Percentiles rank a stretch among this genome's conserved stretches.
Evolutionary conservation across 2,113 vertebrate species (phyloP).

Genomic region (Chamaetylas fuelleborni): DNA sequence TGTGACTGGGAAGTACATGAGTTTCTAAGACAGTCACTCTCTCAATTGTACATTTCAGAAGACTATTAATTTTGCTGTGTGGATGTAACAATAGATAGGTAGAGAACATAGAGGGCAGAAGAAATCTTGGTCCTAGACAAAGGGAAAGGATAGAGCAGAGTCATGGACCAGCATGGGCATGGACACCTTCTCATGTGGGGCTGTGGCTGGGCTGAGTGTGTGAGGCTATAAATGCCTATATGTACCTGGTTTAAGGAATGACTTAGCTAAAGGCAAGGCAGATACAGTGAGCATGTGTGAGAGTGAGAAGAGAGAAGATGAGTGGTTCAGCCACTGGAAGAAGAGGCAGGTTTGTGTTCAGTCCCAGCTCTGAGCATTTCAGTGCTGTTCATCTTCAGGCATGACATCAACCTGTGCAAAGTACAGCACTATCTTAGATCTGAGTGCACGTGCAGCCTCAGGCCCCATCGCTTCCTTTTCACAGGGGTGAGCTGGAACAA

Average conservation of each 20-base stretch:
- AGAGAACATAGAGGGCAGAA: not conserved
- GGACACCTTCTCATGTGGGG: not conserved
- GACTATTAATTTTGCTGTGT: not conserved
- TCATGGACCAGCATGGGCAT: not conserved
- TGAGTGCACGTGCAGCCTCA: not conserved
- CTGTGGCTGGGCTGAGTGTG: not conserved
- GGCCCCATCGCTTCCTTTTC: not conserved
- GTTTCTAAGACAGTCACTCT: not conserved
- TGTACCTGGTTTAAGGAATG: not conserved
- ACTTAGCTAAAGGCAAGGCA: not conserved
- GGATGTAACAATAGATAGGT: not conserved
- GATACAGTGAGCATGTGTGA: not conserved
- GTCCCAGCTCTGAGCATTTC: not conserved
- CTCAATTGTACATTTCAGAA: not conserved
- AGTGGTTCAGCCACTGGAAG: not conserved
- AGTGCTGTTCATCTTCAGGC: not conserved
- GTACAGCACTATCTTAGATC: not conserved
- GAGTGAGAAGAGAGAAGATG: not conserved
- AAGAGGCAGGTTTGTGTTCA: not conserved
- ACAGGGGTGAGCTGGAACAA: not conserved
- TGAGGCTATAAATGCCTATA: not conserved
- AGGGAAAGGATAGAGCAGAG: not conserved
- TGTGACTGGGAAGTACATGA: not conserved
- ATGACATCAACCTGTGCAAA: not conserved
- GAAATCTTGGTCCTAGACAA: not conserved